These are phyloP conservation scores for Trematomus bernacchii DNA, from an alignment of 2,797 vertebrate genomes.

Conservation along the genomic window DNA sequence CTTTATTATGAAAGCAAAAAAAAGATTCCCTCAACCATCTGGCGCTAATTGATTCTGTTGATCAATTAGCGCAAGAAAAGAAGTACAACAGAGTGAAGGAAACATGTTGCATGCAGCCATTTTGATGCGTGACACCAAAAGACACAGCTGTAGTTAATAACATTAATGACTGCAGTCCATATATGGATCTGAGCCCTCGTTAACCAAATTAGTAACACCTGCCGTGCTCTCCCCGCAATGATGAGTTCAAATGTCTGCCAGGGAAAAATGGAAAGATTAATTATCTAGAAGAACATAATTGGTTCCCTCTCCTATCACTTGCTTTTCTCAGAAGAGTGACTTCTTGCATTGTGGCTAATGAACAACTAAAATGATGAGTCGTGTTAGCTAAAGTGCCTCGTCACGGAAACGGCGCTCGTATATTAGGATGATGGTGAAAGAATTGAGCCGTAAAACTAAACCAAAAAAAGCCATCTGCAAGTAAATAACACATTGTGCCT, in stretches of 20 bases:
- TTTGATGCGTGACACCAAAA: background rate
- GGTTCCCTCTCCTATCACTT: background rate
- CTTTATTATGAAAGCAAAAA: conserved; percentile 2
- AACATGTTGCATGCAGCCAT: background rate
- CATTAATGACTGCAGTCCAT: background rate
- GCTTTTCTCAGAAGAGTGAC: background rate
- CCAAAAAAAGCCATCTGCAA: background rate
- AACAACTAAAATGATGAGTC: background rate
- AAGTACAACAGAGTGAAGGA: background rate
- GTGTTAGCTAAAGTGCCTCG: background rate
- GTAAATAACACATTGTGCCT: conserved; percentile 41
- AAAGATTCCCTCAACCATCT: background rate
- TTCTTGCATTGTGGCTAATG: background rate
- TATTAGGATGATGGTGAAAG: conserved; percentile 13
- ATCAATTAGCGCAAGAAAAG: background rate
- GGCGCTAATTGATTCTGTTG: background rate
- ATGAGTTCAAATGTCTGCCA: background rate
- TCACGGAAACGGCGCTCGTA: background rate
- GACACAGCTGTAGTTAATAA: conserved; percentile 12
- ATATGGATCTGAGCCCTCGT: conserved; percentile 8
- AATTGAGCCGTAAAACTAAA: background rate
- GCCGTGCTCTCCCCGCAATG: conserved; percentile 2
- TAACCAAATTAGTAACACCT: conserved; percentile 19
- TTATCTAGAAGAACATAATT: background rate
- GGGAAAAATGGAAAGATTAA: background rate